These are phyloP conservation scores for Heliconius charithonia DNA, from an alignment of 2,888 invertebrate genomes.

Conservation along the genomic window DNA sequence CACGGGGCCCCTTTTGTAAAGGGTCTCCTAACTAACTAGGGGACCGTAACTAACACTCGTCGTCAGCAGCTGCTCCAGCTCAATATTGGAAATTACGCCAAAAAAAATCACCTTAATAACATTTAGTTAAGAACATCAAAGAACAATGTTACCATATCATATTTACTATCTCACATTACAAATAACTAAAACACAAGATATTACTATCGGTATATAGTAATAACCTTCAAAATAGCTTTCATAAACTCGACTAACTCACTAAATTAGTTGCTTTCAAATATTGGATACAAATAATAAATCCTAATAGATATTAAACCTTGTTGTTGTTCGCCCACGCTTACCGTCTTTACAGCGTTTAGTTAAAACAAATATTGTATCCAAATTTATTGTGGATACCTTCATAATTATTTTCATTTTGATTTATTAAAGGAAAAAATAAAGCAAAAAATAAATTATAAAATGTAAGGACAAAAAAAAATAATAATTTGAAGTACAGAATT, in stretches of 20 bases:
- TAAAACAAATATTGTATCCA: conserved; percentile 1
- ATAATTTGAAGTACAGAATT: background rate
- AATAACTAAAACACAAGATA: too few species aligned
- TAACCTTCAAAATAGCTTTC: background rate
- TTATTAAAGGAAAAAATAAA: background rate
- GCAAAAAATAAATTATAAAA: background rate
- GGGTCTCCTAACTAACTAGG: too few species aligned
- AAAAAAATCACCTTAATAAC: too few species aligned
- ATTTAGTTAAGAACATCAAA: too few species aligned
- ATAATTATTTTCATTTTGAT: background rate
- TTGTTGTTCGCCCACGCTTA: conserved; percentile 11
- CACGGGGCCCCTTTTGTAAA: too few species aligned
- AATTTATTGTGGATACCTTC: background rate
- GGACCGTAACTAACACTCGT: too few species aligned
- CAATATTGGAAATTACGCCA: too few species aligned
- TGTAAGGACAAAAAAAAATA: background rate
- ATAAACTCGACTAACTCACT: background rate
- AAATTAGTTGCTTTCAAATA: background rate
- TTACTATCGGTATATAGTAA: background rate
- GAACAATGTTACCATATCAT: too few species aligned
- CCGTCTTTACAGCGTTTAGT: background rate
- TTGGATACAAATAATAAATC: background rate
- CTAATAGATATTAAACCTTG: conserved; percentile 5
- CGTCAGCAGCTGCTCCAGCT: too few species aligned
- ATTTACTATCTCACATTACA: too few species aligned